A percentile compares a stretch with the other conserved stretches of the same genome.
These are phyloP conservation scores for Oryzias dopingdopingensis DNA, from an alignment of 2,797 vertebrate genomes.

Conservation along the genomic window DNA sequence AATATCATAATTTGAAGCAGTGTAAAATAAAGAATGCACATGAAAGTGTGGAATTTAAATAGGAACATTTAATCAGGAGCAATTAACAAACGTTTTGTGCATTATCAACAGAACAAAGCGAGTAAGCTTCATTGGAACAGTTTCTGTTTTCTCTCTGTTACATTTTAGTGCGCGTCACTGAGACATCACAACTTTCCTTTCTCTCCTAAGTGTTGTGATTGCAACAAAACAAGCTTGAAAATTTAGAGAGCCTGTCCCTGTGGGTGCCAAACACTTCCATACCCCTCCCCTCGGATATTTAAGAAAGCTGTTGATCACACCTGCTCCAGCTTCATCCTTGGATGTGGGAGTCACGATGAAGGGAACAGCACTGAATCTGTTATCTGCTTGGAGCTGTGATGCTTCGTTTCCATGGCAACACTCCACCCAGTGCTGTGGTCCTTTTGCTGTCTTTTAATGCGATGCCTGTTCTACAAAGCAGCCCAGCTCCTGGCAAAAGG, in stretches of 20 bases:
- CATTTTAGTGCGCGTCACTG: constrained; percentile 24
- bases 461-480: constrained; percentile 43
- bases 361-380: constrained; percentile 64
- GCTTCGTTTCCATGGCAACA: constrained; percentile 76
- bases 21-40: constrained; percentile 2
- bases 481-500: constrained; percentile 25
- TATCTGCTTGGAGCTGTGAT: constrained; percentile 73
- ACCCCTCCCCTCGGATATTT: constrained; percentile 50
- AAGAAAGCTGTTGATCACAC: constrained; percentile 71
- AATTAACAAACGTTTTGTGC: not conserved
- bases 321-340: constrained; percentile 54
- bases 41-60: constrained; percentile 4
- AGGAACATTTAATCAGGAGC: constrained; percentile 6
- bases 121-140: not conserved
- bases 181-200: constrained; percentile 27
- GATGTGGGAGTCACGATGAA: constrained; percentile 62
- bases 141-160: constrained; percentile 8
- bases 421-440: constrained; percentile 66
- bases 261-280: constrained; percentile 34
- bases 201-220: constrained; percentile 53
- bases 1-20: constrained; percentile 11
- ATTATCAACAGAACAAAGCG: not conserved
- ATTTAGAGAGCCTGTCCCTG: constrained; percentile 31
- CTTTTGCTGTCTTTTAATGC: constrained; percentile 58
- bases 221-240: constrained; percentile 35